Evolutionary conservation across 1,140 invertebrate species (phyloP), one percentile per base, ranked within the genome.

Genomic region (Brachystomella parvula): DNA sequence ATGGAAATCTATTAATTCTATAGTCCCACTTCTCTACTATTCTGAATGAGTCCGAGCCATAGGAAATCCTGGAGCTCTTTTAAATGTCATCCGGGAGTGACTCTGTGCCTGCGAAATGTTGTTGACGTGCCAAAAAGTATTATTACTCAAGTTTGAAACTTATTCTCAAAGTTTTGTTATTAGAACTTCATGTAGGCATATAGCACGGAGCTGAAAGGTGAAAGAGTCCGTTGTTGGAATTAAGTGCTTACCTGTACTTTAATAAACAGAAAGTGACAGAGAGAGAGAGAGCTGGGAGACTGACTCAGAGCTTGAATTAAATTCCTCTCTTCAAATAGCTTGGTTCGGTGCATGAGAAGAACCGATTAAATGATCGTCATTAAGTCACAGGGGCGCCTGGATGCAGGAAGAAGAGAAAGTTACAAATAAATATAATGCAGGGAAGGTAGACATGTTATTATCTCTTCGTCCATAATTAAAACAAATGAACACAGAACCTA

Each of bases 1-100:
- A 77, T 0, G 35, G 6, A 24, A 2, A 44, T 19, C 35, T 60
- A 60, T 24, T 9, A 19, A 19, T 60, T 15, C 32, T 47, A 9
- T 24, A 28, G 33, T 62, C 24, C 60, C 31, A 35, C 15, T 35
- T 44, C 35, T 35, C 30, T n/a, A 3, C 15, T 39, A 12, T 12
- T n/a, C 35, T 9, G 30, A 17, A 12, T 35, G 2, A 3, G 19
- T 12, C 31, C 24, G 49, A 56, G 3, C 15, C 15, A 56, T 9
- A 56, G 49, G 9, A 26, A 56, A 44, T 44, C n/a, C n/a, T n/a
- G n/a, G n/a, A n/a, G n/a, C 28, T 26, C 28, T 19, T 53, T 26
- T 3, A 3, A 53, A 53, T 53, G 49, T 15, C 49, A 15, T 26
- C 12, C 12, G 49, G n/a, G 49, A 53, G 15, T 53, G 6, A 19